Percentiles rank a stretch among this genome's conserved stretches.
Conservation (phyloP, 2,113 vertebrate species). For the Heliornis fulica region DNA sequence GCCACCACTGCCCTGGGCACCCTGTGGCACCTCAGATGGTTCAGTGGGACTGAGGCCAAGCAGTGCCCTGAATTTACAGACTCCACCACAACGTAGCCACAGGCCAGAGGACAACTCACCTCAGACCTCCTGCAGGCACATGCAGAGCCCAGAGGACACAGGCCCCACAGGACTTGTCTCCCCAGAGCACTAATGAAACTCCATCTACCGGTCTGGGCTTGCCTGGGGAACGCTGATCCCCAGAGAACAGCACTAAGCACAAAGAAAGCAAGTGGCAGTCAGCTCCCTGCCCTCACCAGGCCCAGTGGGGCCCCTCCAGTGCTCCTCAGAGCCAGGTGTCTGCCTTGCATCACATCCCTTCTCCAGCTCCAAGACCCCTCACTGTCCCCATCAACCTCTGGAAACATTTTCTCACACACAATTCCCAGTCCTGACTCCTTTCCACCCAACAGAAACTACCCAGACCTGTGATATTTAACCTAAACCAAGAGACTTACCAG, state of each 20-base stretch:
- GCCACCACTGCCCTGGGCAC: no score
- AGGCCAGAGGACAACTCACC: not conserved
- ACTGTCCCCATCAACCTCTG: not conserved
- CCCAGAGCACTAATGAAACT: not conserved
- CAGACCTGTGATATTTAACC: no score
- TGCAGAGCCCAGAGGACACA: not conserved
- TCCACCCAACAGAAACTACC: not conserved
- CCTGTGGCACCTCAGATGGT: not conserved
- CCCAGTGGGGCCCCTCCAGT: accelerated
- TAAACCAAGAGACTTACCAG: constrained; percentile 76
- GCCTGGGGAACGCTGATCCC: not conserved
- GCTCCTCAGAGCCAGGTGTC: not conserved
- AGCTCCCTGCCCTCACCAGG: not conserved
- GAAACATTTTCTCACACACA: not conserved
- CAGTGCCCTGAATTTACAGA: not conserved
- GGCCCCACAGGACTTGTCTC: not conserved
- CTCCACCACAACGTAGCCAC: not conserved
- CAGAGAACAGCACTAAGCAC: not conserved
- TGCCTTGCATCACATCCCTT: not conserved
- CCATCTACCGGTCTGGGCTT: not conserved
- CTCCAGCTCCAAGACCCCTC: not conserved
- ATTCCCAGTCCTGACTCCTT: not conserved
- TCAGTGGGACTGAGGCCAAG: not conserved
- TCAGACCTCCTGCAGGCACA: not conserved
- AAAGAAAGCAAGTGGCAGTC: not conserved